Base-by-base conservation (phyloP, 2,888 invertebrate genomes). In the Anodontia alba region DNA sequence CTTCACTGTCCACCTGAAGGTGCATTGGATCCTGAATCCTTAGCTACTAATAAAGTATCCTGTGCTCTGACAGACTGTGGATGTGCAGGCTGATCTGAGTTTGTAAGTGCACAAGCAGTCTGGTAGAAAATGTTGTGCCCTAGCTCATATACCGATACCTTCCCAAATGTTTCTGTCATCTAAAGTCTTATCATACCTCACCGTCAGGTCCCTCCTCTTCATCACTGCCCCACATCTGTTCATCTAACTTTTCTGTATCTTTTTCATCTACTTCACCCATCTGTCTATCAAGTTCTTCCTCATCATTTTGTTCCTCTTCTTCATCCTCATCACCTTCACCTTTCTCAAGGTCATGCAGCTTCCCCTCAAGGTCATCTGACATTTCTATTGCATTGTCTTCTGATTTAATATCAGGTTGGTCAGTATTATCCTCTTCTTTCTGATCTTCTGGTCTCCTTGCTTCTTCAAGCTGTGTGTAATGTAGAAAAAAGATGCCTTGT, bases 361-460 rank as follows among this genome's bases (percentile, higher is more conserved):
- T 97, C 0, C 97, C 98, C 78, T 98, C 98, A 93, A 99, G 98
- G 93, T 99, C 98, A 88, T 99, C 98, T 26, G 97, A 97, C 98
- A 99, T 98, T 91, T 99, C 98, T 75, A 99, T 94, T 69, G 94
- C 94, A 78, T 94, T 94, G 76, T 94, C 94, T 78, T 94, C 94
- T 0, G 91, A 83, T 20, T 87, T 85, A 1, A 93, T 79, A 62
- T 94, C 93, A 1, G 93, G 91, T 72, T 93, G 89, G 23, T 92
- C 79, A 17, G 79, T 62, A 10, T 71, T 96, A 26, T 98, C 98
- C 71, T 98, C 97, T 83, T 98, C 97, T 94, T 89, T 92, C 80
- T 91, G 97, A 97, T 69, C 97, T 96, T 43, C 91, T 66, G 89
- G 88, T 74, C 83, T 83, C 54, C 96, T 96, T 0, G 98, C 97